These are phyloP conservation scores for Polydrusus pterygomalis DNA, from an alignment of 2,888 invertebrate species.

Conservation along the genomic window DNA sequence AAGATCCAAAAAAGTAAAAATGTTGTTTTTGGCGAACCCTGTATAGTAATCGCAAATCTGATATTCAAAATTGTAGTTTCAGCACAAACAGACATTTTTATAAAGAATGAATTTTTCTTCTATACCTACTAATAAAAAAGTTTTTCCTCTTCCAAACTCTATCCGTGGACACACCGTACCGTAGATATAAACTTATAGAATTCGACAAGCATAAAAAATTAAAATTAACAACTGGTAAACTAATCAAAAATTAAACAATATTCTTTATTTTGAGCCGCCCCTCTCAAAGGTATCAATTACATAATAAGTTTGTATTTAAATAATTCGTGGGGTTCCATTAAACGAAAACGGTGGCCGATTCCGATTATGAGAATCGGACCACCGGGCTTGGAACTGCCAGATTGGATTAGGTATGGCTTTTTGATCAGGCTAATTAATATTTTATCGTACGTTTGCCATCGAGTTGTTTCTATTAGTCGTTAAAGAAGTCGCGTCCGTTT, in stretches of 20 bases:
- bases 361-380: slow-evolving; percentile 50
- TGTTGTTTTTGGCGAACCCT: no score
- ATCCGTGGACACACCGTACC: no score
- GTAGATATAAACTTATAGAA: no score
- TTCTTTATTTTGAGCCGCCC: slow-evolving; percentile 13
- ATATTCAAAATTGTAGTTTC: no score
- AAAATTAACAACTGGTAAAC: slow-evolving; percentile 8
- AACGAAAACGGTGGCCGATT: slow-evolving; percentile 27
- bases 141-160: no score
- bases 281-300: slow-evolving; percentile 50
- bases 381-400: slow-evolving; percentile 47
- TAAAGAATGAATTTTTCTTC: no score
- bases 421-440: slow-evolving; percentile 43
- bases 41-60: no score
- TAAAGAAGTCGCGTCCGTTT: no score
- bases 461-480: no score
- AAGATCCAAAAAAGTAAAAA: no score
- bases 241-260: slow-evolving; percentile 35
- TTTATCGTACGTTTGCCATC: neutral
- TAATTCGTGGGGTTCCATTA: slow-evolving; percentile 23
- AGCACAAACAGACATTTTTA: no score
- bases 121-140: no score
- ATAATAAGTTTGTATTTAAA: slow-evolving; percentile 47
- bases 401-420: slow-evolving; percentile 41
- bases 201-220: neutral